A percentile compares a stretch with the other conserved stretches of the same genome.
Evolutionary conservation across 2,888 invertebrate genomes (phyloP).

Genomic region (Ryuthela nishihirai): DNA sequence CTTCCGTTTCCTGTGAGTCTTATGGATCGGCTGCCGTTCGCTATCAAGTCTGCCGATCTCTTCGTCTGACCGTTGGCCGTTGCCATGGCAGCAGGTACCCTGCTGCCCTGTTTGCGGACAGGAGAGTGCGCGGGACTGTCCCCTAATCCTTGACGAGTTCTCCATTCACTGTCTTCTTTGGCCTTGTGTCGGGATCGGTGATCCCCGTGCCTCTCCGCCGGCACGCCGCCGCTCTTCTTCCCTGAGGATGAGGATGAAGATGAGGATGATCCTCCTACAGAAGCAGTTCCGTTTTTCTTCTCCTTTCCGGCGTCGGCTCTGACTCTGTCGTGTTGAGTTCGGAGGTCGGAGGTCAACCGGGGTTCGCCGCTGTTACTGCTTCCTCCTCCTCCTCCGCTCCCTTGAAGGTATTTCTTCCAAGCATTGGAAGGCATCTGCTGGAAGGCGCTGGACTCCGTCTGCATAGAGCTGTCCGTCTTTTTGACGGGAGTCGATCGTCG

Average conservation of each 20-base stretch:
- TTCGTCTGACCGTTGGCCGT: not conserved
- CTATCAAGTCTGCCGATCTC: slow-evolving; percentile 1
- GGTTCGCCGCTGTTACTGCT: slow-evolving; percentile 34
- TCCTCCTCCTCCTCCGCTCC: not conserved
- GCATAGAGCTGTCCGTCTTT: slow-evolving; percentile 57
- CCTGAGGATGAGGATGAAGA: too few relatives aligned
- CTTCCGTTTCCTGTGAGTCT: not conserved
- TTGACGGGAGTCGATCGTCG: slow-evolving; percentile 40
- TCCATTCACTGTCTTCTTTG: not conserved
- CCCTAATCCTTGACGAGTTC: too few relatives aligned
- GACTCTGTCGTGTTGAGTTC: not conserved
- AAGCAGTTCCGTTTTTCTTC: not conserved
- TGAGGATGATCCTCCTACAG: too few relatives aligned
- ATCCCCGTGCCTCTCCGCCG: slow-evolving; percentile 3
- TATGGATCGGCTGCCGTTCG: not conserved
- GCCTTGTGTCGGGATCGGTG: not conserved
- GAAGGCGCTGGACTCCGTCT: slow-evolving; percentile 56
- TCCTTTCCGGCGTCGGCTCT: not conserved
- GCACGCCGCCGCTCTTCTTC: slow-evolving; percentile 9
- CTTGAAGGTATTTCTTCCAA: slow-evolving; percentile 28
- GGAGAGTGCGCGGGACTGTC: too few relatives aligned
- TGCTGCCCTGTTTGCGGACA: not conserved
- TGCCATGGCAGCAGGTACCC: not conserved
- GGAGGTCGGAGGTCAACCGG: too few relatives aligned
- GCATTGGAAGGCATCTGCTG: slow-evolving; percentile 18